Evolutionary conservation across 2,888 invertebrate species (phyloP), one percentile per base, ranked within the genome.

Genomic region (Nemurella pictetii): DNA sequence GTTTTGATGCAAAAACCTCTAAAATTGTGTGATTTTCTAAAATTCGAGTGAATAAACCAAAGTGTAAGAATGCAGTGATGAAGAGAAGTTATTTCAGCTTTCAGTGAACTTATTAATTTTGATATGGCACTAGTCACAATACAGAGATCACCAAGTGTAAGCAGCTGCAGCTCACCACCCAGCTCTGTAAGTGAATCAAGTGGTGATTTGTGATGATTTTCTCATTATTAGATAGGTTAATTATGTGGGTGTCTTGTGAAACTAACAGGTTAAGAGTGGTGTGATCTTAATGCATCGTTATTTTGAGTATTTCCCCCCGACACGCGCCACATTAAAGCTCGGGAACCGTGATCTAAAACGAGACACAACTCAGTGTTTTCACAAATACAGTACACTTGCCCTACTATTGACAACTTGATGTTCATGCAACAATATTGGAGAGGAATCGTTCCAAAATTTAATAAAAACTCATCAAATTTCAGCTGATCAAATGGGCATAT

Each of bases 121-220:
- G 85, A 85, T 86, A 94, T 95, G 94, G 94, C 94, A 90, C 91
- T 94, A 90, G 94, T 95, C 90, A 94, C 94, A 89, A 93, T 95
- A 89, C 94, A 94, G 90, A 92, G 94, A 89, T 94, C 94, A 88
- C 94, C 94, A 88, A 94, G 94, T 91, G 93, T 93, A 88, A 93
- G 86, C 80, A 87, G 86, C 86, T 86, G 93, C 90, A 94, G 93
- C 90, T 93, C 93, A 87, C 94, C 94, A 86, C 92, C 91, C 88
- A 92, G 91, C 89, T 91, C 92, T 89, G 93, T 93, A 89, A 92
- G 92, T 92, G 77, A 36, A 78, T 78, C n/a, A 15, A 78, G 15
- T 29, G 12, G 28, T 28, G 78, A 30, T 30, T 27, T 78, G 55
- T 55, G 55, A 55, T 55, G 55, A 55, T 55, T 7, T 55, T 55